Evolutionary conservation across 2,888 invertebrate genomes (phyloP).

Genomic region (Unio pictorum): DNA sequence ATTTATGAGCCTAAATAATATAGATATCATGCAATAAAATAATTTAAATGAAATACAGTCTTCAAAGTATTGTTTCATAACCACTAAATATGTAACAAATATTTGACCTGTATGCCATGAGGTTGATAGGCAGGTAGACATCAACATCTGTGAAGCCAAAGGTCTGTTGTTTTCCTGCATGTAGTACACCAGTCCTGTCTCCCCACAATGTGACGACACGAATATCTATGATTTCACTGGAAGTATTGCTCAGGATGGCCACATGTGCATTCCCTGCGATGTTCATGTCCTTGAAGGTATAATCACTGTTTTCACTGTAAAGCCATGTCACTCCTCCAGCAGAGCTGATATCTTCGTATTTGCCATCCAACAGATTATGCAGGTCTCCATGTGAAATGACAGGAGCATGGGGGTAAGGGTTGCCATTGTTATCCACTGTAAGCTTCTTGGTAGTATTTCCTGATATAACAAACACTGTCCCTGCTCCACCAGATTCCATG

Average conservation of each 20-base stretch:
- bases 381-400: slow-evolving; percentile 22
- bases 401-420: slow-evolving; percentile 40
- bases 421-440: slow-evolving; percentile 46
- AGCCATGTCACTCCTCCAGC: slow-evolving; percentile 58
- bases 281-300: slow-evolving; percentile 40
- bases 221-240: slow-evolving; percentile 23
- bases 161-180: slow-evolving; percentile 44
- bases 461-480: slow-evolving; percentile 47
- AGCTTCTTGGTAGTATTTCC: slow-evolving; percentile 30
- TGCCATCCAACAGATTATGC: slow-evolving; percentile 43
- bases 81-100: too few relatives aligned
- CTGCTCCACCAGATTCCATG: slow-evolving; percentile 54
- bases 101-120: slow-evolving; percentile 54
- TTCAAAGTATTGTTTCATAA: too few relatives aligned
- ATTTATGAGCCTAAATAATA: too few relatives aligned
- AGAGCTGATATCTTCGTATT: slow-evolving; percentile 38
- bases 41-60: too few relatives aligned
- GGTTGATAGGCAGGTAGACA: slow-evolving; percentile 51
- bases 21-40: too few relatives aligned
- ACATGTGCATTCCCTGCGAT: slow-evolving; percentile 55
- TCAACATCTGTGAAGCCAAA: slow-evolving; percentile 45
- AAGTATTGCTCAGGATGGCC: slow-evolving; percentile 50
- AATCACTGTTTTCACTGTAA: slow-evolving; percentile 24
- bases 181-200: slow-evolving; percentile 52
- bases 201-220: slow-evolving; percentile 37